A percentile compares a stretch with the other conserved stretches of the same genome.
Evolutionary conservation across 2,113 vertebrate species (phyloP).

Genomic region (Rhipidura dahli): DNA sequence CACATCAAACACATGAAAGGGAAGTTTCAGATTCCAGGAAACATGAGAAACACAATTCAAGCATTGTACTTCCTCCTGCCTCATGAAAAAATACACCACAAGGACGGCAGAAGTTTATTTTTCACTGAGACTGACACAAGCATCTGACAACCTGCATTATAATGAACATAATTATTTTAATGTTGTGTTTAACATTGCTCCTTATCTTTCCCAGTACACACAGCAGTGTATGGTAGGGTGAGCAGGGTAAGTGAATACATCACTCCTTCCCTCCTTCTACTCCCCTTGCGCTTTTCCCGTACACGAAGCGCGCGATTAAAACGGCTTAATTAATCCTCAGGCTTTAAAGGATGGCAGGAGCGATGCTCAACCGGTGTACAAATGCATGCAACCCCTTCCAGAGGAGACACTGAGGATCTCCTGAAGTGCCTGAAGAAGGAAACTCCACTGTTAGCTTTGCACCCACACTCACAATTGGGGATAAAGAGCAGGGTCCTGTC

Average conservation of each 20-base stretch:
- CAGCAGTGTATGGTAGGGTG: not conserved
- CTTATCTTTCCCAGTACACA: not conserved
- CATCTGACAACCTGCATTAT: not conserved
- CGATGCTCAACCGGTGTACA: not conserved
- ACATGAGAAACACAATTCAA: not conserved
- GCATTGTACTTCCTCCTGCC: not conserved
- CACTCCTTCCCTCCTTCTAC: not conserved
- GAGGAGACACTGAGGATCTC: not conserved
- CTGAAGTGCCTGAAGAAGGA: not conserved
- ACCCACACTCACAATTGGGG: fast-evolving
- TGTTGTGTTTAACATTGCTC: not conserved
- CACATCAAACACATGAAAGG: not conserved
- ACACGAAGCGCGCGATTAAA: not conserved
- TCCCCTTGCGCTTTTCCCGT: not conserved
- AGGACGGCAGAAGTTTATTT: not conserved
- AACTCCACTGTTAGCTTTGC: not conserved
- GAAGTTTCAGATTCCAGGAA: not conserved
- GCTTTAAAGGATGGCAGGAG: not conserved
- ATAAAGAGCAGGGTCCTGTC: not conserved
- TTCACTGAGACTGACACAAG: not conserved
- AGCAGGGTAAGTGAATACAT: not conserved
- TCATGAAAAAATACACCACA: not conserved
- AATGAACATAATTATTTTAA: not conserved
- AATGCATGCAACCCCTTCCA: not conserved
- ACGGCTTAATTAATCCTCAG: not conserved